Conservation (phyloP, 2,888 invertebrate species). For the Nezara viridula region DNA sequence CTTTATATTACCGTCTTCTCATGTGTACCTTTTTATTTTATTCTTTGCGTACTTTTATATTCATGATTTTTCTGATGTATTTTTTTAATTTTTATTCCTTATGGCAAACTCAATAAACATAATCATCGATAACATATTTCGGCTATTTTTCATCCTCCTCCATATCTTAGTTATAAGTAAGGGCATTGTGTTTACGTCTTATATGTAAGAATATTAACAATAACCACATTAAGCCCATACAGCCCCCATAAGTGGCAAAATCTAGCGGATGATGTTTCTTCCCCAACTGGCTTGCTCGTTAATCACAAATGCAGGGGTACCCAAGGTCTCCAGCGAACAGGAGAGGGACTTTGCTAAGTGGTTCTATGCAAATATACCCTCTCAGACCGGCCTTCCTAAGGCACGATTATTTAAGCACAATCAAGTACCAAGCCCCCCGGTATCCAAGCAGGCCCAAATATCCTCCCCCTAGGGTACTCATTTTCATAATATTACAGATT, state of each 20-base stretch:
- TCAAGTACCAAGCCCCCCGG: constrained; percentile 38
- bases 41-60: too few relatives aligned
- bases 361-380: constrained; percentile 33
- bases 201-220: background rate
- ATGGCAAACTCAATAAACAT: too few relatives aligned
- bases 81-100: too few relatives aligned
- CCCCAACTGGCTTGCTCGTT: background rate
- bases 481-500: background rate
- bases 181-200: background rate
- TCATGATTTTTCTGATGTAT: too few relatives aligned
- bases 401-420: constrained; percentile 38
- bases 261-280: constrained; percentile 14
- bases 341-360: constrained; percentile 22
- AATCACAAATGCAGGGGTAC: background rate
- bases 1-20: too few relatives aligned
- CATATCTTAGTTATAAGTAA: too few relatives aligned
- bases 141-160: too few relatives aligned
- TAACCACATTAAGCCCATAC: background rate
- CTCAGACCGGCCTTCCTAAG: background rate
- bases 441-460: background rate
- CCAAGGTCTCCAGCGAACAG: background rate
- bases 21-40: too few relatives aligned
- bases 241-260: background rate
- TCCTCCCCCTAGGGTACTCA: background rate
- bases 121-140: too few relatives aligned